phyloP scores from a whole-genome alignment of 2,113 vertebrate genomes.

The Scomber japonicus region DNA sequence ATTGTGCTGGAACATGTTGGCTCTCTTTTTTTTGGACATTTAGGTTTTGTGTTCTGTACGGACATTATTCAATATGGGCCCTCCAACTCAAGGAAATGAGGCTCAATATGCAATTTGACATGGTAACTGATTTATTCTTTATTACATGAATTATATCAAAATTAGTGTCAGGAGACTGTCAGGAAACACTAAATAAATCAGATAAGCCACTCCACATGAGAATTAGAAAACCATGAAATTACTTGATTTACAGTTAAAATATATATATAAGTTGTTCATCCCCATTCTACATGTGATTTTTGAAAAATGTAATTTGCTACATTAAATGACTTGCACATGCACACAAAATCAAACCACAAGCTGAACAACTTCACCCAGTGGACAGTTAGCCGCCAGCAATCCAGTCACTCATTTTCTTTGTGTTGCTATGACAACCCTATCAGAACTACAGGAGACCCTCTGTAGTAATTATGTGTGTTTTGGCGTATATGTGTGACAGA shows the following conservation, averaged over 20 bases:
- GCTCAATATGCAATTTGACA: too few species aligned
- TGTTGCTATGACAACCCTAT: conserved; percentile 59
- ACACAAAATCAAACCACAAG: not conserved
- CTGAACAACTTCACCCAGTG: not conserved
- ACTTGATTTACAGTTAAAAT: not conserved
- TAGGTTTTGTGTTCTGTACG: too few species aligned
- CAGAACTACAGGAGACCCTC: conserved; percentile 27
- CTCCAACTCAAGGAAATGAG: too few species aligned
- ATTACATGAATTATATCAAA: too few species aligned
- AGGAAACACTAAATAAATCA: not conserved
- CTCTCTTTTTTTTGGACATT: too few species aligned
- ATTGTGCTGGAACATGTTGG: too few species aligned
- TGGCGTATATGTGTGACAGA: not conserved
- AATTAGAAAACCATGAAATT: not conserved
- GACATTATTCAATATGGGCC: too few species aligned
- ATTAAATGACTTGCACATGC: not conserved
- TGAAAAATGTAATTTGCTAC: not conserved
- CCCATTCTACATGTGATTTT: not conserved
- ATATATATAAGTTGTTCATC: too few species aligned
- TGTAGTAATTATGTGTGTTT: conserved; percentile 42
- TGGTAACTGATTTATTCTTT: too few species aligned
- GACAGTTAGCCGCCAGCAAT: not conserved
- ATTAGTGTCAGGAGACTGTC: too few species aligned
- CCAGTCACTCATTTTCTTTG: conserved; percentile 42
- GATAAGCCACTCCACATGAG: not conserved